Percentiles rank a stretch among this genome's conserved stretches.
phyloP scores from a whole-genome alignment of 2,113 vertebrate species.

The Xiphophorus couchianus region DNA sequence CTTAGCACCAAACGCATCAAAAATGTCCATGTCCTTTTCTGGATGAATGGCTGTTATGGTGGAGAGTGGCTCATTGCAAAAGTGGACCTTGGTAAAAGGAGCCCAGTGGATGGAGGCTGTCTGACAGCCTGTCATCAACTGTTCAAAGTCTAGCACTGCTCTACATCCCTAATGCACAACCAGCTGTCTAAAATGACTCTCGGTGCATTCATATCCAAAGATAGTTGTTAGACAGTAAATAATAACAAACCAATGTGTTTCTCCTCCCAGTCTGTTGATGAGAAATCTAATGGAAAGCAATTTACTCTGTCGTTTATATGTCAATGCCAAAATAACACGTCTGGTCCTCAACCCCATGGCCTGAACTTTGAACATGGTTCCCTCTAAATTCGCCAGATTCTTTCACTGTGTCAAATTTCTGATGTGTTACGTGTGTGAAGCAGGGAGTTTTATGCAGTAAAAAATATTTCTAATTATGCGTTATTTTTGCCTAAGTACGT shows the following conservation, averaged over 20 bases:
- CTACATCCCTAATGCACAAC: slow-evolving; percentile 67
- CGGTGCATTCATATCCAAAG: slow-evolving; percentile 43
- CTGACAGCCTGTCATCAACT: slow-evolving; percentile 78
- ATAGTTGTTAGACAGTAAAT: slow-evolving; percentile 51
- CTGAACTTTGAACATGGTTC: slow-evolving; percentile 15
- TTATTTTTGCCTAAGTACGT: neutral
- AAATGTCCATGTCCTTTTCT: slow-evolving; percentile 77
- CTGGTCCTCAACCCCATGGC: slow-evolving; percentile 36
- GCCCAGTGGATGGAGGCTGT: slow-evolving; percentile 57
- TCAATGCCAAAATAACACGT: slow-evolving; percentile 17
- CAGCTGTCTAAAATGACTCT: slow-evolving; percentile 63
- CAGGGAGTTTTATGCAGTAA: neutral
- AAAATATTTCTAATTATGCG: neutral
- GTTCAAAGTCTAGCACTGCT: slow-evolving; percentile 63
- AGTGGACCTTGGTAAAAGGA: slow-evolving; percentile 70
- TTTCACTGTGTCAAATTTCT: neutral
- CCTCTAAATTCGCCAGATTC: neutral
- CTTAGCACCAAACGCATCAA: slow-evolving; percentile 79
- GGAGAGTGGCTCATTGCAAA: slow-evolving; percentile 60
- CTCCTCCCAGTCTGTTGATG: slow-evolving; percentile 18
- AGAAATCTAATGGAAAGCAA: slow-evolving; percentile 47
- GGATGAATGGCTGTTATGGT: slow-evolving; percentile 72
- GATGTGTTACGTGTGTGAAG: neutral
- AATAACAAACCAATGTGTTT: slow-evolving; percentile 50
- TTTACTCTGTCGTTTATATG: slow-evolving; percentile 35